phyloP scores from a whole-genome alignment of 2,888 invertebrate species.

The Polyommatus icarus region DNA sequence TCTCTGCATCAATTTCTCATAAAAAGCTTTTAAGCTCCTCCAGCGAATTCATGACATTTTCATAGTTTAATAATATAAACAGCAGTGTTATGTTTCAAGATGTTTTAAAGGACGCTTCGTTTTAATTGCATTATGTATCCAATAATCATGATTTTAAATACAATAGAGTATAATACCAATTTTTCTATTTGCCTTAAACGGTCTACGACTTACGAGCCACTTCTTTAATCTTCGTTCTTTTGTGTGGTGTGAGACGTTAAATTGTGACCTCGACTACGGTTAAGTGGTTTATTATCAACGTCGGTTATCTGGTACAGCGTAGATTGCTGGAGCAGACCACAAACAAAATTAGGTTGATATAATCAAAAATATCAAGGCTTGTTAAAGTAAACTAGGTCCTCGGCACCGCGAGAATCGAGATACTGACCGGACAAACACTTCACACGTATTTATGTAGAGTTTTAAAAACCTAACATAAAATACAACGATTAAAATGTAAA shows the following conservation, averaged over 20 bases:
- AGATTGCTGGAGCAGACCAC: slow-evolving; percentile 31
- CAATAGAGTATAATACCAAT: background rate
- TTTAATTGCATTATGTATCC: background rate
- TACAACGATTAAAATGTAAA: background rate
- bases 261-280: slow-evolving; percentile 53
- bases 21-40: too few relatives aligned
- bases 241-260: slow-evolving; percentile 43
- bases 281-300: slow-evolving; percentile 51
- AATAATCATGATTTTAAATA: background rate
- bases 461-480: background rate
- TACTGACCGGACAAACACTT: slow-evolving; percentile 3
- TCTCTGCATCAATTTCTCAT: too few relatives aligned
- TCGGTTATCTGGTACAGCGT: slow-evolving; percentile 38
- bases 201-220: slow-evolving; percentile 29
- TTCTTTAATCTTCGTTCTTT: slow-evolving; percentile 38
- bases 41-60: too few relatives aligned
- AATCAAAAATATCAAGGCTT: slow-evolving; percentile 29
- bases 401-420: background rate
- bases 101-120: too few relatives aligned
- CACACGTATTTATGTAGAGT: background rate
- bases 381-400: slow-evolving; percentile 29
- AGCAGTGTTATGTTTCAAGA: too few relatives aligned
- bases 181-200: slow-evolving; percentile 22
- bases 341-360: slow-evolving; percentile 28
- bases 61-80: too few relatives aligned